Percentiles rank a stretch among this genome's conserved stretches.
Evolutionary conservation across 2,888 invertebrate species (phyloP).

Genomic region (Morpho achilles): DNA sequence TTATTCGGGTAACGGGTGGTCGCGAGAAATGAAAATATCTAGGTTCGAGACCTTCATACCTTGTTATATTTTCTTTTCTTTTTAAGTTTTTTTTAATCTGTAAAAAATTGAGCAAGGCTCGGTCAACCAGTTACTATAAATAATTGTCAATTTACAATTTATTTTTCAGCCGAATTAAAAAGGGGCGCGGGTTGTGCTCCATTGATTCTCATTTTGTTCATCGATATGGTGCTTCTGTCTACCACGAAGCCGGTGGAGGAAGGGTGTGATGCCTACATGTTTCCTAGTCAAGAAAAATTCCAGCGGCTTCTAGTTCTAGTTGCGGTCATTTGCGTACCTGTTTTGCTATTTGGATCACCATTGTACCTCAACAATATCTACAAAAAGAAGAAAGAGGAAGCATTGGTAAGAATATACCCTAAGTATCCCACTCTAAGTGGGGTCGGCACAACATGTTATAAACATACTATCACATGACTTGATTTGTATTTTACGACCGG

Average conservation of each 20-base stretch:
- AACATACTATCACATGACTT: no score
- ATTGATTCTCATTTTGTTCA: constrained; percentile 86
- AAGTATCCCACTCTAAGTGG: no score
- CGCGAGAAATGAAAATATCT: no score
- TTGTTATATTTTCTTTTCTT: no score
- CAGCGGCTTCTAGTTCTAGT: constrained; percentile 80
- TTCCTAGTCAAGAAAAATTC: constrained; percentile 64
- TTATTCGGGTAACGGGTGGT: no score
- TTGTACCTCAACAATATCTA: constrained; percentile 56
- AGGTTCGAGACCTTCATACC: no score
- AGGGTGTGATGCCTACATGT: constrained; percentile 79
- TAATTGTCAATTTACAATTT: background rate
- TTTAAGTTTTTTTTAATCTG: no score
- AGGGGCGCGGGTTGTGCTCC: constrained; percentile 81
- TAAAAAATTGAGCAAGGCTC: no score
- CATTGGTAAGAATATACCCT: constrained; percentile 29
- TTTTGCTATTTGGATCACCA: constrained; percentile 87
- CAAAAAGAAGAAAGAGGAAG: constrained; percentile 31
- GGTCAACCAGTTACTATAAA: no score
- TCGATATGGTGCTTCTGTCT: constrained; percentile 85
- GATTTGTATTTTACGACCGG: no score
- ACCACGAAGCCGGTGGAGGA: constrained; percentile 37
- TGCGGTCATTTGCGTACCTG: constrained; percentile 83
- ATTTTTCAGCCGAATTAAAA: constrained; percentile 36
- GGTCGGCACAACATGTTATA: no score